Conservation (phyloP, 2,113 vertebrate genomes). For the Xiphophorus maculatus region DNA sequence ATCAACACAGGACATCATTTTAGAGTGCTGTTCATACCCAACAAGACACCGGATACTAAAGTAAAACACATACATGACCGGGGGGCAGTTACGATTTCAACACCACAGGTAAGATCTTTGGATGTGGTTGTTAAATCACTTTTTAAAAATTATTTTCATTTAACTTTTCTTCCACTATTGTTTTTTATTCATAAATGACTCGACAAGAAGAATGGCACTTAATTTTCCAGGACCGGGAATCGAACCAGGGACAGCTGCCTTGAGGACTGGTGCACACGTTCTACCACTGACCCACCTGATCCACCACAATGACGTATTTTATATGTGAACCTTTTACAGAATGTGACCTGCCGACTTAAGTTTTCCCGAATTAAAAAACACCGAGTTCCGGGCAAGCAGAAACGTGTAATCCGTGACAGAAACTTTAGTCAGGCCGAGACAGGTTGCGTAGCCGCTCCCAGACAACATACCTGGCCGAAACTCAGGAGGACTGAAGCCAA, state of each 20-base stretch:
- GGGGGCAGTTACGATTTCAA: neutral
- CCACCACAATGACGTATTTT: too few relatives aligned
- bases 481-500: neutral
- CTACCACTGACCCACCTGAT: too few relatives aligned
- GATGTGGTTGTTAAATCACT: neutral
- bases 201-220: too few relatives aligned
- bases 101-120: neutral
- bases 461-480: slow-evolving; percentile 54
- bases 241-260: too few relatives aligned
- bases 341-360: neutral
- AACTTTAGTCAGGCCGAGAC: slow-evolving; percentile 27
- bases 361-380: neutral
- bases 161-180: too few relatives aligned
- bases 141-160: too few relatives aligned
- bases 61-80: too few relatives aligned
- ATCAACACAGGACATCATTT: neutral
- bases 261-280: too few relatives aligned
- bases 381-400: neutral
- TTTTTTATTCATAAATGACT: too few relatives aligned
- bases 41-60: neutral
- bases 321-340: too few relatives aligned
- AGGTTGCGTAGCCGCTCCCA: slow-evolving; percentile 54
- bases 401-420: neutral
- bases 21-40: neutral
- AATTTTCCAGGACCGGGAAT: too few relatives aligned